Evolutionary conservation across 2,797 vertebrate species (phyloP).

Genomic region (Tapirus indicus): DNA sequence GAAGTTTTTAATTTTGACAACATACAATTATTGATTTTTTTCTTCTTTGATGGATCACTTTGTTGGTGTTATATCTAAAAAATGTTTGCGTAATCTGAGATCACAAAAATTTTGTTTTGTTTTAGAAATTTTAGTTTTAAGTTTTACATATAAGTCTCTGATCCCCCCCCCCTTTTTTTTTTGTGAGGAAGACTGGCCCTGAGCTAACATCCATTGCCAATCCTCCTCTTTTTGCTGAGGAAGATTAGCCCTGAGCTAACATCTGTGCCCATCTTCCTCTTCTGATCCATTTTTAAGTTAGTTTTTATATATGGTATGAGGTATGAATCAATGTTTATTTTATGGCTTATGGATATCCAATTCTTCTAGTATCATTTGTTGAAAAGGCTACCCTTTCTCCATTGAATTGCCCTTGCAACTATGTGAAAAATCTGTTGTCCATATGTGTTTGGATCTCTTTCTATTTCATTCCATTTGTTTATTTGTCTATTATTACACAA

Average conservation of each 20-base stretch:
- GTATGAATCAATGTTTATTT: not conserved
- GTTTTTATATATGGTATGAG: not conserved
- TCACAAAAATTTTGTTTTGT: not conserved
- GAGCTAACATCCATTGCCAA: too few species aligned
- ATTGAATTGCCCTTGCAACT: not conserved
- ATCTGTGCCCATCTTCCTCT: too few species aligned
- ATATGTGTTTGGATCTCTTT: not conserved
- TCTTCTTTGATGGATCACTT: not conserved
- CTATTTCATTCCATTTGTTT: not conserved
- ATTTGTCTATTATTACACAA: not conserved
- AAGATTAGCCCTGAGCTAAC: too few species aligned
- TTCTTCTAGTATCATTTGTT: not conserved
- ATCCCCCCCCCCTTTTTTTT: too few species aligned
- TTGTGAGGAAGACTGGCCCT: too few species aligned
- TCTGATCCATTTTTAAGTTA: not conserved
- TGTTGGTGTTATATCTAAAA: not conserved
- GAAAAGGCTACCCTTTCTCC: not conserved
- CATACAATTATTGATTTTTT: not conserved
- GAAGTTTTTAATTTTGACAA: not conserved
- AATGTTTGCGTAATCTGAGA: not conserved
- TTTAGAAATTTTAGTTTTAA: constrained; percentile 38
- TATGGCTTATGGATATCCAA: not conserved
- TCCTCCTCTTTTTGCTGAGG: too few species aligned
- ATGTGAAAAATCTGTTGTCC: not conserved
- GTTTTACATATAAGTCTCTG: not conserved